These are phyloP conservation scores for Acronicta aceris DNA, from an alignment of 2,888 invertebrate genomes.

Conservation along the genomic window DNA sequence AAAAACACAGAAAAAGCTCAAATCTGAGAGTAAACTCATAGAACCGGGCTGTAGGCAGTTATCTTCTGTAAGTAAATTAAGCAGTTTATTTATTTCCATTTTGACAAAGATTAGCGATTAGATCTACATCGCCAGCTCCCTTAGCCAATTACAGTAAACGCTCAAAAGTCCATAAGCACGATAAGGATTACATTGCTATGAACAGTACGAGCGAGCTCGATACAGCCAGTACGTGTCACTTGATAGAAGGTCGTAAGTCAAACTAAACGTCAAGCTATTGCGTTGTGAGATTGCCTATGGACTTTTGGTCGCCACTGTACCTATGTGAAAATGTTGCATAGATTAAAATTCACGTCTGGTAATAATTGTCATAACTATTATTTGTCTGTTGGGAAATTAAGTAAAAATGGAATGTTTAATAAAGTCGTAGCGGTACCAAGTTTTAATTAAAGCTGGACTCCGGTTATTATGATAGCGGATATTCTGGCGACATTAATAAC, in stretches of 20 bases:
- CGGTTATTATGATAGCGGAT: conserved; percentile 32
- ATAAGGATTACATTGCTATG: no score
- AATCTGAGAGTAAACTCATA: background rate
- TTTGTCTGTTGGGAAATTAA: conserved; percentile 46
- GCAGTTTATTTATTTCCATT: background rate
- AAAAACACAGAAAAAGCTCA: no score
- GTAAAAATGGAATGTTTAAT: conserved; percentile 35
- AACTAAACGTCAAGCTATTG: no score
- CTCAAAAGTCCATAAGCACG: no score
- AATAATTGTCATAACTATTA: conserved; percentile 37
- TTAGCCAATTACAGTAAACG: no score
- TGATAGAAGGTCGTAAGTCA: no score
- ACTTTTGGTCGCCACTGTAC: no score
- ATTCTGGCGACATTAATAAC: conserved; percentile 38
- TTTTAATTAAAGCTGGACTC: conserved; percentile 48
- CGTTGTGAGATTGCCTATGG: no score
- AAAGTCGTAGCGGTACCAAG: conserved; percentile 28
- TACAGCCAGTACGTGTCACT: no score
- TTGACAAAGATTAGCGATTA: background rate
- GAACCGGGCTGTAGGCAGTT: background rate
- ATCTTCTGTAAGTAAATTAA: background rate
- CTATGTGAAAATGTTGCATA: conserved; percentile 20
- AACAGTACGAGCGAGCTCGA: no score
- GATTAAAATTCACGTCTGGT: conserved; percentile 25
- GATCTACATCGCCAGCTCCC: background rate